Conservation (phyloP, 2,113 vertebrate genomes). For the Syrmaticus mikado region DNA sequence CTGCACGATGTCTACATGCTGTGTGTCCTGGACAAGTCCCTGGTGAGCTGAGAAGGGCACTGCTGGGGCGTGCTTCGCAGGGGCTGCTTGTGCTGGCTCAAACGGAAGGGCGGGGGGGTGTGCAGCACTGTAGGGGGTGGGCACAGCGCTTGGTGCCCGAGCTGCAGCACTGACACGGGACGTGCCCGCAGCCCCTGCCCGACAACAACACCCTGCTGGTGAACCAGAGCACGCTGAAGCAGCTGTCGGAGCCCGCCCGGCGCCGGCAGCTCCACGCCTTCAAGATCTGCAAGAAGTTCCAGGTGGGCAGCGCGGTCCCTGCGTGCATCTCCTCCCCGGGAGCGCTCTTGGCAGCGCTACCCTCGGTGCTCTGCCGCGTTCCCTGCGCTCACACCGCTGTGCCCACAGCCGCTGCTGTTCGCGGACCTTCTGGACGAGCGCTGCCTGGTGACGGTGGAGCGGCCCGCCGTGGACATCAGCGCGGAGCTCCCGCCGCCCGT, state of each 20-base stretch:
- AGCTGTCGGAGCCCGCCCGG: constrained; percentile 79
- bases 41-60: constrained; percentile 78
- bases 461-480: constrained; percentile 88
- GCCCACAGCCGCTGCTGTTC: constrained; percentile 84
- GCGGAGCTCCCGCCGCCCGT: constrained; percentile 89
- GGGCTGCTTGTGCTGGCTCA: not conserved
- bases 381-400: too few relatives aligned
- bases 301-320: constrained; percentile 75
- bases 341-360: rapidly evolving
- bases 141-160: too few relatives aligned
- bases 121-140: too few relatives aligned
- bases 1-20: constrained; percentile 93
- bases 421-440: constrained; percentile 85
- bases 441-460: constrained; percentile 90
- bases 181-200: constrained; percentile 83
- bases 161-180: rapidly evolving
- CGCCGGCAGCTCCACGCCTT: constrained; percentile 85
- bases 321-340: too few relatives aligned
- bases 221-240: constrained; percentile 85
- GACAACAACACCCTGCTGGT: constrained; percentile 73
- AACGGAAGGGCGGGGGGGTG: too few relatives aligned
- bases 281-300: constrained; percentile 92
- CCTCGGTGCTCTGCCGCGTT: too few relatives aligned
- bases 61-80: too few relatives aligned
- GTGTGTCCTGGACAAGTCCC: constrained; percentile 91